Evolutionary conservation across 30 jellyfish, hydroid and myxozoan genomes (phyloP).

Genomic region (Aurelia coerulea): DNA sequence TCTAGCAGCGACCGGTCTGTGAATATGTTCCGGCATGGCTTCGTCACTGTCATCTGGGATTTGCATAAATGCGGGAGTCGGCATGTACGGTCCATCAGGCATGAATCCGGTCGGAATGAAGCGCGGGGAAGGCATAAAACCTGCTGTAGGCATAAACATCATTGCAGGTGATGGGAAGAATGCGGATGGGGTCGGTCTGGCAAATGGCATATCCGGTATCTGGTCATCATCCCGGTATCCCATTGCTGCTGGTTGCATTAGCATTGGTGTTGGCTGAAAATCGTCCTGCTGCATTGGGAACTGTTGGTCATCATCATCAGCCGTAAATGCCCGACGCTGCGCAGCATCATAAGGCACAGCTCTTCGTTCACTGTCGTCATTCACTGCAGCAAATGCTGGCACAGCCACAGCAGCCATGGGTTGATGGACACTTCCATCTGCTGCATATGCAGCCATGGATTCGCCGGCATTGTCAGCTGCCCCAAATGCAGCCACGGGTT

Average conservation of each 20-base stretch:
- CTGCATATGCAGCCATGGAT: background rate
- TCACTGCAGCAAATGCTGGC: background rate
- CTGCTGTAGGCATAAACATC: slow-evolving; percentile 43
- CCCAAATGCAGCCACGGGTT: slow-evolving; percentile 17
- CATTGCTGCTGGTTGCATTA: slow-evolving; percentile 33
- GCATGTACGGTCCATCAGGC: slow-evolving; percentile 63
- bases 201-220: slow-evolving; percentile 37
- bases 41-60: background rate
- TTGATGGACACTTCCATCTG: too few species aligned
- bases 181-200: slow-evolving; percentile 59
- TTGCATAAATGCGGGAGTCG: slow-evolving; percentile 5
- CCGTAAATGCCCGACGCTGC: background rate
- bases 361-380: background rate
- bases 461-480: background rate
- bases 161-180: slow-evolving; percentile 59
- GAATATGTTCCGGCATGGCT: background rate
- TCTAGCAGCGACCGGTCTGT: slow-evolving; percentile 11
- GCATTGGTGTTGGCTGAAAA: slow-evolving; percentile 54
- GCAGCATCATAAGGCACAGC: too few species aligned
- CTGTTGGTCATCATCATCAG: background rate
- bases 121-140: slow-evolving; percentile 32
- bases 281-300: slow-evolving; percentile 30
- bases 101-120: too few species aligned
- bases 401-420: background rate
- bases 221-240: slow-evolving; percentile 32